A percentile compares a stretch with the other conserved stretches of the same genome.
Evolutionary conservation across 2,113 vertebrate genomes (phyloP).

Genomic region (Canis aureus): DNA sequence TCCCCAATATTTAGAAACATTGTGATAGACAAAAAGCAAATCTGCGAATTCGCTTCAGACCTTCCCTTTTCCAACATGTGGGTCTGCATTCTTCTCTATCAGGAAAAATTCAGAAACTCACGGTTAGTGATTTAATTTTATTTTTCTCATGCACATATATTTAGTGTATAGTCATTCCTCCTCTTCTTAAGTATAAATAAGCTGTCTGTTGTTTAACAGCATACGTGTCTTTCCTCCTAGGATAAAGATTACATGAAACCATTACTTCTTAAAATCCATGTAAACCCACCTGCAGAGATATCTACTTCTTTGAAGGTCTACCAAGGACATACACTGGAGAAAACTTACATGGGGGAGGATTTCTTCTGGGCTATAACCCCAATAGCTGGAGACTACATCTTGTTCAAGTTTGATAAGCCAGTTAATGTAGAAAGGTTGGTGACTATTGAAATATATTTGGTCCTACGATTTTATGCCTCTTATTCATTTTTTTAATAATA

Average conservation of each 20-base stretch:
- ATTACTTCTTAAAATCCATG: slow-evolving; percentile 97
- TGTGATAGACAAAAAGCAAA: slow-evolving; percentile 99
- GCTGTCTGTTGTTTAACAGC: background rate
- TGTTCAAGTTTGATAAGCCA: slow-evolving; percentile 98
- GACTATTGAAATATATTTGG: slow-evolving; percentile 53
- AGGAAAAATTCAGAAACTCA: slow-evolving; percentile 99
- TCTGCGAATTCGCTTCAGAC: slow-evolving; percentile 96
- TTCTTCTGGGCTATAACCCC: slow-evolving; percentile 99
- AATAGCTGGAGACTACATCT: slow-evolving; percentile 94
- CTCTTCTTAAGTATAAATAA: slow-evolving; percentile 57
- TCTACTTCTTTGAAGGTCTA: slow-evolving; percentile 99
- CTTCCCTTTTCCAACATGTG: slow-evolving; percentile 98
- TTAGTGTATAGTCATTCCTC: background rate
- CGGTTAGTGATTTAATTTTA: slow-evolving; percentile 88
- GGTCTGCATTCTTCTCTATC: slow-evolving; percentile 98
- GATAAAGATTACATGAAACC: slow-evolving; percentile 99
- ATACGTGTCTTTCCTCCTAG: slow-evolving; percentile 85
- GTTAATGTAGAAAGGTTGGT: slow-evolving; percentile 95
- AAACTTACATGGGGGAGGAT: slow-evolving; percentile 97
- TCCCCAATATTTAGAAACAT: slow-evolving; percentile 91
- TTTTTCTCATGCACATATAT: slow-evolving; percentile 51
- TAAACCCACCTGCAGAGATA: slow-evolving; percentile 98
- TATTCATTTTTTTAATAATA: background rate
- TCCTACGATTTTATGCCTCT: slow-evolving; percentile 9
- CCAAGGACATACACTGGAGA: slow-evolving; percentile 97